These are phyloP conservation scores for Hippocampus abdominalis DNA, from an alignment of 2,113 vertebrate species.

Conservation along the genomic window DNA sequence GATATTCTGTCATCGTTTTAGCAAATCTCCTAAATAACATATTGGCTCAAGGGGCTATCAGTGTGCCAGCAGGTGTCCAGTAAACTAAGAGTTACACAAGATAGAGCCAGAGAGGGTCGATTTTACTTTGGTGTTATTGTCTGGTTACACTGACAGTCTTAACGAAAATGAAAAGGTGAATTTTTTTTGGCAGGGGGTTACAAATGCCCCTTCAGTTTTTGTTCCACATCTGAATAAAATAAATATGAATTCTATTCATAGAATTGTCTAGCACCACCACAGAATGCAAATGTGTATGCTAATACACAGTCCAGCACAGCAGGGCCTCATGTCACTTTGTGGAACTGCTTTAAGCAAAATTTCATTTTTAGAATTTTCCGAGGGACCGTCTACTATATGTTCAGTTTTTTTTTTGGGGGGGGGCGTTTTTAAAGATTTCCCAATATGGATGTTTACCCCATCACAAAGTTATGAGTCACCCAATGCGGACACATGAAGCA, in stretches of 20 bases:
- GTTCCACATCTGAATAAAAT: not conserved
- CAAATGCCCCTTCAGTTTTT: not conserved
- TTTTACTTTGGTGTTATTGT: no score
- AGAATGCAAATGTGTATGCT: no score
- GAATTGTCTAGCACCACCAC: no score
- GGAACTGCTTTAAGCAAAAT: not conserved
- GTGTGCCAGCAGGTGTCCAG: no score
- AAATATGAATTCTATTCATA: no score
- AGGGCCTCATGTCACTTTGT: not conserved
- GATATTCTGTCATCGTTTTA: not conserved
- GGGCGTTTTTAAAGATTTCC: constrained; percentile 7
- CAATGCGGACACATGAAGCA: not conserved
- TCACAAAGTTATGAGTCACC: not conserved
- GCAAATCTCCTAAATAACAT: not conserved
- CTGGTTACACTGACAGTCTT: no score
- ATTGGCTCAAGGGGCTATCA: no score
- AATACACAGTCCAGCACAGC: not conserved
- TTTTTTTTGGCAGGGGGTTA: no score
- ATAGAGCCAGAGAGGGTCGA: no score
- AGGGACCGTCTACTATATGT: not conserved
- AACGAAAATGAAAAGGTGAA: no score
- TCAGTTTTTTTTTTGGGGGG: constrained; percentile 9
- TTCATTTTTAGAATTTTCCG: not conserved
- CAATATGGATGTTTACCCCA: not conserved
- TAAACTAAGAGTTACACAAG: no score